These are phyloP conservation scores for Philaethria dido DNA, from an alignment of 2,888 invertebrate genomes.

Conservation along the genomic window DNA sequence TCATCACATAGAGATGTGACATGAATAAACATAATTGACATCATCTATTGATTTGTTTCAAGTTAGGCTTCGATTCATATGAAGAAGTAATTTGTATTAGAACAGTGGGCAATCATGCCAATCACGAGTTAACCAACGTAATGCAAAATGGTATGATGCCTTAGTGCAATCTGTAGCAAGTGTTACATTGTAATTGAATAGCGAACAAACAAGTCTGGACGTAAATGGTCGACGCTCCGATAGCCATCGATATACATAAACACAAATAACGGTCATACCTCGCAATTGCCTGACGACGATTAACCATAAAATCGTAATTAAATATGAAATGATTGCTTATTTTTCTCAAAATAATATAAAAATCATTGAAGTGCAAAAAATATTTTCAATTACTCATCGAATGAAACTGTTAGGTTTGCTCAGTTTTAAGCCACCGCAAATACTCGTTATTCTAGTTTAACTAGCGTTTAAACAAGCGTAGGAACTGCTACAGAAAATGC, in stretches of 20 bases:
- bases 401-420: background rate
- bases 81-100: slow-evolving; percentile 27
- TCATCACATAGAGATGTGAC: background rate
- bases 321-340: background rate
- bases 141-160: slow-evolving; percentile 37
- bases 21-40: slow-evolving; percentile 27
- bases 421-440: background rate
- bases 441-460: slow-evolving; percentile 15
- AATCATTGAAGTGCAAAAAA: background rate
- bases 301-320: background rate
- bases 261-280: slow-evolving; percentile 1
- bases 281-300: background rate
- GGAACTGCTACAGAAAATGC: slow-evolving; percentile 32
- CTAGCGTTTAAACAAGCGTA: slow-evolving; percentile 23
- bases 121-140: slow-evolving; percentile 51
- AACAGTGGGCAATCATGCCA: slow-evolving; percentile 45
- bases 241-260: slow-evolving; percentile 10
- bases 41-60: slow-evolving; percentile 26
- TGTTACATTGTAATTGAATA: slow-evolving; percentile 53
- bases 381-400: background rate
- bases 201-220: slow-evolving; percentile 12
- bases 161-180: slow-evolving; percentile 51
- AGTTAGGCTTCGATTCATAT: slow-evolving; percentile 26
- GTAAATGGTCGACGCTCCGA: slow-evolving; percentile 26
- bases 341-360: slow-evolving; percentile 9